These are phyloP conservation scores for Lochmaea capreae DNA, from an alignment of 2,888 invertebrate genomes.

Conservation along the genomic window DNA sequence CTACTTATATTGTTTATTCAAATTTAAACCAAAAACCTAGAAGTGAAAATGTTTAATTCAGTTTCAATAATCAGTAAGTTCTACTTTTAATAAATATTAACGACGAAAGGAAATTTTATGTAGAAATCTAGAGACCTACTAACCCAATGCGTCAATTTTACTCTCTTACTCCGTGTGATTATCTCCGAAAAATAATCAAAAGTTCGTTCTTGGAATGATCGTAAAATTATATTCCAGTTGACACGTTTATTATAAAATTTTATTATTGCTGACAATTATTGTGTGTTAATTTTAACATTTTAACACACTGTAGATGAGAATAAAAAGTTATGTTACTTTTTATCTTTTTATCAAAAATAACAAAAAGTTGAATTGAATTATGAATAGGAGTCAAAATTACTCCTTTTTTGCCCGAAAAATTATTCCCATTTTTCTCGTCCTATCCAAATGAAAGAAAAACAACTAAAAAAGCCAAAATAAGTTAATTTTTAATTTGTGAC, in stretches of 20 bases:
- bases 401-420: too few relatives aligned
- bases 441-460: too few relatives aligned
- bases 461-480: too few relatives aligned
- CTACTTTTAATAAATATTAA: slow-evolving; percentile 21
- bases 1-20: not conserved
- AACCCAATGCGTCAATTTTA: slow-evolving; percentile 24
- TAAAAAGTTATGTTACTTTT: too few relatives aligned
- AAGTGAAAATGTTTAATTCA: slow-evolving; percentile 1
- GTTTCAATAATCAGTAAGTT: slow-evolving; percentile 21
- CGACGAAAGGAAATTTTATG: slow-evolving; percentile 26
- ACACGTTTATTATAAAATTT: not conserved
- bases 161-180: slow-evolving; percentile 10
- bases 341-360: too few relatives aligned
- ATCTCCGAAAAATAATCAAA: not conserved
- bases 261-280: too few relatives aligned
- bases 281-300: too few relatives aligned
- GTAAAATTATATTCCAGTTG: not conserved
- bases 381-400: too few relatives aligned
- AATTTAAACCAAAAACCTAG: not conserved
- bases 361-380: too few relatives aligned
- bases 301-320: too few relatives aligned
- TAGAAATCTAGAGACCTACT: slow-evolving; percentile 30
- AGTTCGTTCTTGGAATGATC: slow-evolving; percentile 33
- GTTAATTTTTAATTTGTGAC: too few relatives aligned
- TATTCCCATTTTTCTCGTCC: too few relatives aligned